phyloP scores from a whole-genome alignment of 30 jellyfish, hydroid and myxozoan species.

The Pseudorhiza aurosa region DNA sequence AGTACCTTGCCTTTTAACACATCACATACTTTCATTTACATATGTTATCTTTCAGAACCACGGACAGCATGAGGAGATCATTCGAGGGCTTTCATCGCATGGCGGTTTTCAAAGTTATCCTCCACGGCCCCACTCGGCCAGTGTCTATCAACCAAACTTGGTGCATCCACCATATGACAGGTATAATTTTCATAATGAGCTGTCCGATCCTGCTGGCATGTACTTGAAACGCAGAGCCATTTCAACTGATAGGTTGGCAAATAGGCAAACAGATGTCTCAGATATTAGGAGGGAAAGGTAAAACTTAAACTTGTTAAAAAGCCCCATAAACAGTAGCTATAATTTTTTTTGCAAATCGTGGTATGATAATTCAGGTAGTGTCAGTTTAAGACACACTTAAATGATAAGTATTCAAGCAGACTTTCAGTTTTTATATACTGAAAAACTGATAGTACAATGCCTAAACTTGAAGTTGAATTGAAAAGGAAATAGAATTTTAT shows the following conservation, averaged over 20 bases:
- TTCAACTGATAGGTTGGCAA: slow-evolving; percentile 34
- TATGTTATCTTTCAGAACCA: neutral
- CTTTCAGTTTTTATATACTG: no score
- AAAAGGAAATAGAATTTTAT: no score
- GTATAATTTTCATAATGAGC: slow-evolving; percentile 24
- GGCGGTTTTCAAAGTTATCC: neutral
- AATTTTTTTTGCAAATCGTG: no score
- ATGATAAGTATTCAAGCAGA: no score
- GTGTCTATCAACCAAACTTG: neutral
- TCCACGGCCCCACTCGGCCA: neutral
- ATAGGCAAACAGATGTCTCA: slow-evolving; percentile 13
- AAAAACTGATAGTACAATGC: no score
- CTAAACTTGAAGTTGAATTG: no score
- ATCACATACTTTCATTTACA: neutral
- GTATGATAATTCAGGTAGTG: no score
- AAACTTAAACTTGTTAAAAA: slow-evolving; percentile 1
- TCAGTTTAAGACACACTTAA: no score
- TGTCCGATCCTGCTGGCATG: slow-evolving; percentile 6
- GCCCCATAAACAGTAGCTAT: no score
- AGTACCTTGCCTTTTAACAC: no score
- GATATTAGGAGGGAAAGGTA: slow-evolving; percentile 58
- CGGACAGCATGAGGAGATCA: neutral
- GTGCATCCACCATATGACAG: neutral
- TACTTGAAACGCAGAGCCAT: slow-evolving; percentile 19
- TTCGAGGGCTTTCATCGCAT: neutral